Base-by-base conservation (phyloP, 2,113 vertebrate species). In the Mesitornis unicolor region DNA sequence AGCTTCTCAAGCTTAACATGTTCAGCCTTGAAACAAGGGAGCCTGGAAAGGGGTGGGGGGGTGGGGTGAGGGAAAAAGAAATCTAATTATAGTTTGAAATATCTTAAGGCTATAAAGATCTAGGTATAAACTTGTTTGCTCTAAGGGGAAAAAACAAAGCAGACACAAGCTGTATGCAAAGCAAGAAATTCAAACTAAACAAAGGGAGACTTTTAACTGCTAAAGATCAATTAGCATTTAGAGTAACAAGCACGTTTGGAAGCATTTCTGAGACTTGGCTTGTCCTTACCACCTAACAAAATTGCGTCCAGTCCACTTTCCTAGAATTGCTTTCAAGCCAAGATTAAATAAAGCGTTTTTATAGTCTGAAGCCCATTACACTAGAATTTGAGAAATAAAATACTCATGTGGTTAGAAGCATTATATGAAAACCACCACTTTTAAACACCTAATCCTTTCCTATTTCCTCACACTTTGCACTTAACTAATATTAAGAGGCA, bases 91-190 rank as follows among this genome's bases (percentile, higher is more conserved):
- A 96, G 95, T 60, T 81, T 71, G 83, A 84, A 71, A 80, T 93
- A 87, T 65, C 96, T 84, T 86, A 81, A 90, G 96, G 95, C 96
- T 94, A 96, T 79, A 57, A 96, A 96, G 83, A 94, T 89, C 76
- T 90, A 86, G 80, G 95, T 89, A 89, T 63, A 86, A 96, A 92
- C 92, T 89, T 96, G 93, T 70, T 96, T 78, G 83, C 93, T 96
- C 36, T 31, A 36, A 78, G 94, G 87, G 63, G 20, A 45, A 60
- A 73, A 84, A 84, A 11, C 43, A 31, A 90, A 83, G 67, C 53
- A 88, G 71, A 74, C 64, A 38, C 42, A 81, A 90, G 77, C 56
- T 4, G 0, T 38, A 75, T 89, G 93, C 84, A 93, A 95, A 93
- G 81, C 76, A 87, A 65, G 64, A 92, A 87, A 71, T 77, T 68